Percentiles rank a stretch among this genome's conserved stretches.
These are phyloP conservation scores for Pimephales promelas DNA, from an alignment of 2,113 vertebrate species.

Conservation along the genomic window DNA sequence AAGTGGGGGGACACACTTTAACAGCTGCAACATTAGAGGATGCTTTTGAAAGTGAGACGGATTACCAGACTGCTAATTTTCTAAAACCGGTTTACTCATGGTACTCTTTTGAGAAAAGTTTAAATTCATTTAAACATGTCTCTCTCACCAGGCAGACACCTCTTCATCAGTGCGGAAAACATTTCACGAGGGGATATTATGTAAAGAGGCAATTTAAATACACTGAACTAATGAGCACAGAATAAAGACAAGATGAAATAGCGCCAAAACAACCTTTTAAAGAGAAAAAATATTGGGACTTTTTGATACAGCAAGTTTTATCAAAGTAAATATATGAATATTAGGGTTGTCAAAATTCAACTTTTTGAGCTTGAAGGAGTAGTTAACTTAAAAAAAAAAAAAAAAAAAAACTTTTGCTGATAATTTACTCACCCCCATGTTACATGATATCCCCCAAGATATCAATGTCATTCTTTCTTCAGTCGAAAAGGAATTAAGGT, in stretches of 20 bases:
- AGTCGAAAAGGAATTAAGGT: too few relatives aligned
- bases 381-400: too few relatives aligned
- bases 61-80: constrained; percentile 22
- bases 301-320: neutral
- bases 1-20: neutral
- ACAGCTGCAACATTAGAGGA: constrained; percentile 14
- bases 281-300: neutral
- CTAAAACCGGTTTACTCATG: constrained; percentile 5
- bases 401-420: too few relatives aligned
- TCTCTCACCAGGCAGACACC: neutral
- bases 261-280: neutral
- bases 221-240: neutral
- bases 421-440: too few relatives aligned
- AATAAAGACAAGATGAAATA: neutral
- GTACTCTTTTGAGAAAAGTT: neutral
- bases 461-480: too few relatives aligned
- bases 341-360: neutral
- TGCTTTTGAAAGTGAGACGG: neutral
- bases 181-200: neutral
- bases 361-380: too few relatives aligned
- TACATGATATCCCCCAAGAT: too few relatives aligned
- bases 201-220: neutral
- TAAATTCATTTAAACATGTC: neutral
- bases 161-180: neutral
- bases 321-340: neutral